phyloP scores from a whole-genome alignment of 1,140 invertebrate genomes.

The Octopus sinensis region DNA sequence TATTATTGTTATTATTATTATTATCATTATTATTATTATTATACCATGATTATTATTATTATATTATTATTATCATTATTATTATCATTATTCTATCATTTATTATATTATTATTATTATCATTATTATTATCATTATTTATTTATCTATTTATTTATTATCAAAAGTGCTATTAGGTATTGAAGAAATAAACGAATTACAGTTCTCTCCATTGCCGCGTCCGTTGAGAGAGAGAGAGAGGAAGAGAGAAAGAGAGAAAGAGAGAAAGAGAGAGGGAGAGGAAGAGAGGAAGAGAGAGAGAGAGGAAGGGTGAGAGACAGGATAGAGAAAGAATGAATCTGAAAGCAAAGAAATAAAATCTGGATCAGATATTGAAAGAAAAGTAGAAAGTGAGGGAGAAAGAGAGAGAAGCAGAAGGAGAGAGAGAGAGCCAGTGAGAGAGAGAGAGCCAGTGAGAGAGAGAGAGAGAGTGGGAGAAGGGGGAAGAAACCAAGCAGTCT shows the following conservation, averaged over 20 bases:
- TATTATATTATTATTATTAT: no score
- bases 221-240: not conserved
- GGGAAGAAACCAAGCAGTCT: constrained; percentile 15
- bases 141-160: no score
- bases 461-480: constrained; percentile 3
- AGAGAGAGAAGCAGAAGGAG: no score
- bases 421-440: not conserved
- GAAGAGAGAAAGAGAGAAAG: not conserved
- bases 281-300: not conserved
- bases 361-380: not conserved
- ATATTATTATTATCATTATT: no score
- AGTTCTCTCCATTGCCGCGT: no score
- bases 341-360: not conserved
- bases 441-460: not conserved
- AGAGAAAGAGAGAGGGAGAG: not conserved
- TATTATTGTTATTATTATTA: no score
- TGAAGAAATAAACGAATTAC: no score
- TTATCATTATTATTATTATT: no score
- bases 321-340: not conserved
- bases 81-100: no score
- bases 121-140: no score
- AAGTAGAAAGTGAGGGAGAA: not conserved
- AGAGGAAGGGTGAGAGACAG: not conserved
- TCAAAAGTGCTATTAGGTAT: no score
- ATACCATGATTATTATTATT: no score